These are phyloP conservation scores for Cuniculus paca DNA, from an alignment of 2,797 vertebrate genomes.

Conservation along the genomic window DNA sequence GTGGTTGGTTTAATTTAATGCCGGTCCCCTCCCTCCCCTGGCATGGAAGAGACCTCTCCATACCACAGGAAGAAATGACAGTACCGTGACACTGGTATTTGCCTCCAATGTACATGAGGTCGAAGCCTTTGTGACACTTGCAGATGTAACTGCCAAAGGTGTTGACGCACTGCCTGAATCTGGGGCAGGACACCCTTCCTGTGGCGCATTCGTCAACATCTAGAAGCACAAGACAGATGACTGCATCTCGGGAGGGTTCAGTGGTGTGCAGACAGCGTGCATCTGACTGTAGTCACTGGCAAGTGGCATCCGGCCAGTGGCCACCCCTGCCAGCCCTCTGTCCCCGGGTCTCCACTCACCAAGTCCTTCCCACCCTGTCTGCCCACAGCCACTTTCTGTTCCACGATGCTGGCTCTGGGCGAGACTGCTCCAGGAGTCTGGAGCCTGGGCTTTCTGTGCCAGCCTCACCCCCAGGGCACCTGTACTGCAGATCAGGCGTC, in stretches of 20 bases:
- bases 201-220: constrained; percentile 97
- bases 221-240: constrained; percentile 86
- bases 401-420: no score
- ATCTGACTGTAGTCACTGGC: background rate
- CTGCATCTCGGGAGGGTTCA: background rate
- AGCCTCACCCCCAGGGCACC: background rate
- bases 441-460: background rate
- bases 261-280: background rate
- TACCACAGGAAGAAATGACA: background rate
- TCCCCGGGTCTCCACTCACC: background rate
- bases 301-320: background rate
- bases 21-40: background rate
- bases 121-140: constrained; percentile 97
- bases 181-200: constrained; percentile 94
- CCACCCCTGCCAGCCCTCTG: background rate
- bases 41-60: background rate
- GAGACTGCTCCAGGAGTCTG: background rate
- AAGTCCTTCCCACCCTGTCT: background rate
- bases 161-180: constrained; percentile 96
- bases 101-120: constrained; percentile 96
- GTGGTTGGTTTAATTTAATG: background rate
- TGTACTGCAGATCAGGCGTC: background rate
- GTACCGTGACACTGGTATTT: constrained; percentile 97
- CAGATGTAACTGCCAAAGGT: constrained; percentile 99
- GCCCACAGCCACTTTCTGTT: background rate